Base-by-base conservation (phyloP, 2,797 vertebrate species). In the Rhabdomys pumilio region DNA sequence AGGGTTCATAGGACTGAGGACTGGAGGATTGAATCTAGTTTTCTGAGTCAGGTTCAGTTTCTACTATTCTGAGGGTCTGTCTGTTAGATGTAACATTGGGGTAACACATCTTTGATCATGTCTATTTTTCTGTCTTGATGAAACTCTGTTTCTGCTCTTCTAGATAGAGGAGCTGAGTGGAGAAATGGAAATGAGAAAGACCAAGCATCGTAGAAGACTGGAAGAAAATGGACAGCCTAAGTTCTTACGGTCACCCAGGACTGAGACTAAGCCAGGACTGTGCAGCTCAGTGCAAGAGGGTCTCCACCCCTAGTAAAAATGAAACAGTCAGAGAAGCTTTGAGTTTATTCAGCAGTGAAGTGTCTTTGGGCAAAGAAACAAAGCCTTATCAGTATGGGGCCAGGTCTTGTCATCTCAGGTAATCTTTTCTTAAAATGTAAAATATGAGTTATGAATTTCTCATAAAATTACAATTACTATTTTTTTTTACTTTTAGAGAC, bases 401-500 rank as follows among this genome's bases (percentile, higher is more conserved):
- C 59, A 96, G 76, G 53, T 2, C 10, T 41, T 50, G 26, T 11
- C 6, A 81, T 80, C 29, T 96, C 53, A 67, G 26, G 85, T 90
- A 57, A 81, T 61, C 26, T 44, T 80, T 92, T 65, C 47, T 93
- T 34, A 82, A 95, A 94, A 82, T 38, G 11, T 44, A 63, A 86
- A 89, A 73, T 82, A 29, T 57, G 55, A 90, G 38, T 61, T 82
- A 73, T 20, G 88, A 19, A 84, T 75, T 75, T 88, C 53, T 94
- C 72, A 61, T 63, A 95, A 86, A 88, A 90, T 55, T 53, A 24
- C n/a, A 90, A 89, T 80, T 31, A 57, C 50, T 4, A 75, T 73
- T 89, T 91, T 89, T 89, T 85, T 89, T 84, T n/a, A 67, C 76
- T 85, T 96, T 61, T 0, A 84, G 95, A 85, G 92, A 65, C 63